Base-by-base conservation (phyloP, 2,888 invertebrate species). In the Dasypolia templi region DNA sequence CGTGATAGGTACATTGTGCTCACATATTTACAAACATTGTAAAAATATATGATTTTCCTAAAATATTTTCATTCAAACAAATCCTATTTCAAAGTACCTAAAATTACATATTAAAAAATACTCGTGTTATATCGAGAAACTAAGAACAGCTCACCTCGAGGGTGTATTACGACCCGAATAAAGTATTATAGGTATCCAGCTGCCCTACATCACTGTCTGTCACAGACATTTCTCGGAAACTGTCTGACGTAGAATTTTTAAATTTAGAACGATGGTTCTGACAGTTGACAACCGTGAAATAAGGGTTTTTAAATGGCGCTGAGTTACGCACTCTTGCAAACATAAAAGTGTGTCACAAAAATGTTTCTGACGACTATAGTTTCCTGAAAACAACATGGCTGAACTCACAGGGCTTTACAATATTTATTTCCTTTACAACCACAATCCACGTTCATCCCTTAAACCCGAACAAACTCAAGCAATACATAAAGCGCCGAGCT, bases 401-500 rank as follows among this genome's bases (percentile, higher is more conserved):
- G 7, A 71, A 55, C 1, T 4, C 14, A 35, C 17, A 71, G 1
- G 17, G 44, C 12, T 46, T 46, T 22, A 46, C 0, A 75, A 65
- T n/a, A 39, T 59, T 51, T 35, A 46, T 77, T 77, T 77, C 49
- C 49, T 17, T 22, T 42, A 22, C 11, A n/a, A 58, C 58, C 39
- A 64, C 39, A 49, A 51, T 26, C 22, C 19, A 29, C 6, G 7
- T 66, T 61, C 29, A 72, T 65, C 63, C 46, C 35, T 44, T 59
- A 59, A 75, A 17, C 44, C 22, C 46, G 26, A 56, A 62, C 11
- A 66, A 63, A 66, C 42, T 26, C 42, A 17, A 66, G 65, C 53
- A 55, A 70, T 53, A 66, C 53, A 55, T 76, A 77, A 66, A 81
- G 61, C 77, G 62, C 49, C 67, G 51, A 56, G 63, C 55, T 49